Percentiles rank a stretch among this genome's conserved stretches.
Conservation (phyloP, 2,113 vertebrate genomes). For the Vimba vimba region DNA sequence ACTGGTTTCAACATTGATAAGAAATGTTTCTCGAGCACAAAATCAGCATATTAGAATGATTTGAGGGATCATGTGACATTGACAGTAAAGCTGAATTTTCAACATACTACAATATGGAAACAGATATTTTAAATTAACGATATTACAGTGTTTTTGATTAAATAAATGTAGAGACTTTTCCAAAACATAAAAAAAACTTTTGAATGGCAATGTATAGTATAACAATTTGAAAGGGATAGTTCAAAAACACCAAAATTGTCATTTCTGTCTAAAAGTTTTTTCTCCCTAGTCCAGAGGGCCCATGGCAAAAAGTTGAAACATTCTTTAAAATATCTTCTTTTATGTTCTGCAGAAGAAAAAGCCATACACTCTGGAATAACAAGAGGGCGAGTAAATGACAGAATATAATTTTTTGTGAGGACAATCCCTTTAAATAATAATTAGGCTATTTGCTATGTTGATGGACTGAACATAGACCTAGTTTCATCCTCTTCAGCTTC, state of each 20-base stretch:
- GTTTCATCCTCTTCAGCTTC: not conserved
- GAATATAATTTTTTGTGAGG: not conserved
- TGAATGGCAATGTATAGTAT: not conserved
- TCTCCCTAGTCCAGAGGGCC: too few relatives aligned
- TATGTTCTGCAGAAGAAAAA: not conserved
- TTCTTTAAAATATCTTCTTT: not conserved
- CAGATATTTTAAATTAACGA: not conserved
- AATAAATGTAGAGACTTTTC: not conserved
- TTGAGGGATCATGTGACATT: not conserved
- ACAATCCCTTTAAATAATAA: not conserved
- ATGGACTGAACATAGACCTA: not conserved
- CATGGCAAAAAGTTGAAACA: not conserved
- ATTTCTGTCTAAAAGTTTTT: too few relatives aligned
- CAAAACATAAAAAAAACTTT: not conserved
- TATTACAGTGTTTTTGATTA: not conserved
- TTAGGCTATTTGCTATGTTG: not conserved
- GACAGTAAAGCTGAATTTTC: too few relatives aligned
- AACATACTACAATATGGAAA: not conserved
- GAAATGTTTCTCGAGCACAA: not conserved
- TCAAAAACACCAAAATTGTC: not conserved
- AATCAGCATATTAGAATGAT: not conserved
- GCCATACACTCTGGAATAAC: not conserved
- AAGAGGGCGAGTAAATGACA: not conserved
- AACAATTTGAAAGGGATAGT: not conserved
- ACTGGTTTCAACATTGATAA: not conserved